phyloP scores from a whole-genome alignment of 2,888 invertebrate species.

The Trichogramma evanescens region DNA sequence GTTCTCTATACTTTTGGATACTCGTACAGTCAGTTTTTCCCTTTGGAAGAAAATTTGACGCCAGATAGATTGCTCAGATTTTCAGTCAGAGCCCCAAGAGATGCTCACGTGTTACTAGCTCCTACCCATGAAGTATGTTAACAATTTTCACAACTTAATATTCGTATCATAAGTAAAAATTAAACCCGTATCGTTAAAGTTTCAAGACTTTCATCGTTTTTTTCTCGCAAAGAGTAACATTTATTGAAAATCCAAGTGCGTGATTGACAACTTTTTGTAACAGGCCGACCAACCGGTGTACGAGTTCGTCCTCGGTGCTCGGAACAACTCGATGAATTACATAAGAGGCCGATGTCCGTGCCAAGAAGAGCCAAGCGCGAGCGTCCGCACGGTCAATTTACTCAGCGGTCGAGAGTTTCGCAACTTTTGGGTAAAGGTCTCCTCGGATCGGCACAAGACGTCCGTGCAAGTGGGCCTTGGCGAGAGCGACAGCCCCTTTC shows the following conservation, averaged over 20 bases:
- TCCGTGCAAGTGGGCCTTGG: conserved; percentile 20
- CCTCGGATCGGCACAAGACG: conserved; percentile 14
- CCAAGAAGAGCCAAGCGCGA: conserved; percentile 21
- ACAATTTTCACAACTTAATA: background rate
- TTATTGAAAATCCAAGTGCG: too few relatives aligned
- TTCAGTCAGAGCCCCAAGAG: conserved; percentile 17
- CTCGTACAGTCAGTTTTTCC: conserved; percentile 21
- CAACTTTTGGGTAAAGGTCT: conserved; percentile 20
- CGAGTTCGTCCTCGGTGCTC: conserved; percentile 21
- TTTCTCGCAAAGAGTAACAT: too few relatives aligned
- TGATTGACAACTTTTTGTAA: background rate
- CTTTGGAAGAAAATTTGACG: conserved; percentile 19
- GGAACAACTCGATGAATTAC: conserved; percentile 21
- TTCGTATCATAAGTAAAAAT: too few relatives aligned
- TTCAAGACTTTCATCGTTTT: too few relatives aligned
- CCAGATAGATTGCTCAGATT: conserved; percentile 15
- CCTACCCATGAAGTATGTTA: conserved; percentile 22
- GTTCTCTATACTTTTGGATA: conserved; percentile 20
- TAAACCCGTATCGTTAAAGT: too few relatives aligned
- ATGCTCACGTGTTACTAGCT: conserved; percentile 21
- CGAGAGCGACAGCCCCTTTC: conserved; percentile 19
- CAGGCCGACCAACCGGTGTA: conserved; percentile 22
- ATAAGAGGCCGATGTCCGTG: conserved; percentile 23
- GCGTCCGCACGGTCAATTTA: conserved; percentile 18
- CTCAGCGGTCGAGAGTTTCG: conserved; percentile 18